phyloP scores from a whole-genome alignment of 2,888 invertebrate genomes.

The Anthrax anthrax region DNA sequence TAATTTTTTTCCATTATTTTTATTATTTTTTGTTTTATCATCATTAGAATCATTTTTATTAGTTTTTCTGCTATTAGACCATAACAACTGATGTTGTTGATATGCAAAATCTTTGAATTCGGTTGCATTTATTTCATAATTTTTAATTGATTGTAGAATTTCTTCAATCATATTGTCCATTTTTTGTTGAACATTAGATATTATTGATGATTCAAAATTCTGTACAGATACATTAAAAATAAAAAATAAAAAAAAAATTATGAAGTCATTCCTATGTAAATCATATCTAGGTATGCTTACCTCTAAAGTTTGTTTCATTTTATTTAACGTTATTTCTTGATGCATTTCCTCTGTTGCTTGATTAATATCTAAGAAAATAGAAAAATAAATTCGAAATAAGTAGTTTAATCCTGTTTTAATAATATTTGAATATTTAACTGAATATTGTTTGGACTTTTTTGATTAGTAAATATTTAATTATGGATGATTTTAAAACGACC shows the following conservation, averaged over 20 bases:
- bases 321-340: background rate
- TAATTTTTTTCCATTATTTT: constrained; percentile 16
- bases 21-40: background rate
- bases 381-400: background rate
- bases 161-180: constrained; percentile 27
- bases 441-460: too few relatives aligned
- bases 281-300: background rate
- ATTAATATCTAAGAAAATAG: background rate
- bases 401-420: too few relatives aligned
- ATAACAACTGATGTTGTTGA: constrained; percentile 10
- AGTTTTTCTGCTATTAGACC: constrained; percentile 9
- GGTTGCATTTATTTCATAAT: constrained; percentile 22
- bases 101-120: constrained; percentile 25
- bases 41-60: background rate
- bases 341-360: background rate
- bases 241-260: background rate
- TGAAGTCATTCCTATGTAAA: too few relatives aligned
- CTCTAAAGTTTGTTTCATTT: background rate
- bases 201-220: constrained; percentile 20
- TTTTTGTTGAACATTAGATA: constrained; percentile 25
- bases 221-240: constrained; percentile 1
- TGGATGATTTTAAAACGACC: too few relatives aligned
- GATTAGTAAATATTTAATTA: too few relatives aligned
- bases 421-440: too few relatives aligned
- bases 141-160: constrained; percentile 25